Base-by-base conservation (phyloP, 2,113 vertebrate species). In the Cranoglanis bouderius region DNA sequence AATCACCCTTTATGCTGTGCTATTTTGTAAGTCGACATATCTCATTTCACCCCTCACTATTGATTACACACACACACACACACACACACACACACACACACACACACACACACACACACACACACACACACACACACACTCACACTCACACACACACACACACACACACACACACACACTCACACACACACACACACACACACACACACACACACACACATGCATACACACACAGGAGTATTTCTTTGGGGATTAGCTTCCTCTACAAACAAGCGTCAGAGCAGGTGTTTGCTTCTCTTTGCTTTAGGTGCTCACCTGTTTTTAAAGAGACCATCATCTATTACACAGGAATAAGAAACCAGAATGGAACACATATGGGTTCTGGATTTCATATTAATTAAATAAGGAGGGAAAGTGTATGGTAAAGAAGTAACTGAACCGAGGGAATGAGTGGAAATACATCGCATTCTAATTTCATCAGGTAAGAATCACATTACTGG, bases 181-280 rank as follows among this genome's bases (percentile, higher is more conserved):
- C 32, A 53, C 21, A 84, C 19, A 78, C 26, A 80, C 9, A 10
- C 49, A 51, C 49, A 51, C 49, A 51, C 49, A 51, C n/a, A 82
- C 24, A 16, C 35, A 43, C 43, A n/a, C 32, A 38, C 26, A 38
- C 38, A 53, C 46, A 7, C 18, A 49, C n/a, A 51, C 32, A 53
- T 38, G 40, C 35, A 35, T n/a, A 38, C 21, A 84, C 19, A 35
- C 38, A 51, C 26, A 78, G 63, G 70, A 88, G 65, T 88, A 75
- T 77, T 67, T 78, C 38, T 82, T 72, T 84, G 49, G 83, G 75
- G 90, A 92, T 90, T 63, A 61, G n/a, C 63, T 77, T 85, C 49
- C 84, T 70, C 55, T 32, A 86, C 46, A 84, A 88, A 88, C 82
- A 90, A 12, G 72, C 61, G 29, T 21, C 24, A 24, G 78, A 29